Base-by-base conservation (phyloP, 2,888 invertebrate species). In the Omphaloscelis lunosa region DNA sequence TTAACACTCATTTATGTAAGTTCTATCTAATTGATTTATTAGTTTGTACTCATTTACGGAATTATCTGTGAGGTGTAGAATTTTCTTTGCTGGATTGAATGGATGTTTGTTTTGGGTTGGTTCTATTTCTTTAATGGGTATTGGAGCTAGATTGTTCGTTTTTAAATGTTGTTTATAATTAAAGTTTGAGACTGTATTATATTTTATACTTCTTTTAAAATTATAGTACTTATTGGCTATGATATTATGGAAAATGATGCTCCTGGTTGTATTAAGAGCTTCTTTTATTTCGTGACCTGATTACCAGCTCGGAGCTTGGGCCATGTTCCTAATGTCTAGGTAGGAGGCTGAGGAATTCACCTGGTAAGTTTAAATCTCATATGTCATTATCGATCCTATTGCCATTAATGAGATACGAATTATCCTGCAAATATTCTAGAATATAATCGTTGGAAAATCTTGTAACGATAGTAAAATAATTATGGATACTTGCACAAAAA, bases 1-100 rank as follows among this genome's bases (percentile, higher is more conserved):
- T 69, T 65, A 77, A 58, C 77, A 67, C 65, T 68, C 62, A 71
- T 75, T 76, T 75, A 67, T 48, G 41, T 65, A 69, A 41, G 73
- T 77, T 77, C 58, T 34, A 65, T 75, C 77, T 29, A 39, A 39
- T 17, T 79, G 62, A 79, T 86, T 84, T 84, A 72, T 62, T 72
- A 1, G 20, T 66, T 72, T 68, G 74, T 59, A 58, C 69, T 76
- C 58, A 72, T 80, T 83, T 58, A 23, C 41, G 61, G 65, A 79
- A 73, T 75, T 79, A 62, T 59, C 72, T 62, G 12, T n/a, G 59
- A 34, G 53, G 51, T 59, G 15, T 34, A 34, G 20, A 17, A 29
- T 65, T 53, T 63, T 53, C 68, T 63, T 29, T 41, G 68, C 17
- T 76, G 7, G 1, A 29, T 65, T 34, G 34, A 41, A 34, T 53